A percentile compares a stretch with the other conserved stretches of the same genome.
phyloP scores from a whole-genome alignment of 2,888 invertebrate genomes.

The Sarcophaga carnaria region DNA sequence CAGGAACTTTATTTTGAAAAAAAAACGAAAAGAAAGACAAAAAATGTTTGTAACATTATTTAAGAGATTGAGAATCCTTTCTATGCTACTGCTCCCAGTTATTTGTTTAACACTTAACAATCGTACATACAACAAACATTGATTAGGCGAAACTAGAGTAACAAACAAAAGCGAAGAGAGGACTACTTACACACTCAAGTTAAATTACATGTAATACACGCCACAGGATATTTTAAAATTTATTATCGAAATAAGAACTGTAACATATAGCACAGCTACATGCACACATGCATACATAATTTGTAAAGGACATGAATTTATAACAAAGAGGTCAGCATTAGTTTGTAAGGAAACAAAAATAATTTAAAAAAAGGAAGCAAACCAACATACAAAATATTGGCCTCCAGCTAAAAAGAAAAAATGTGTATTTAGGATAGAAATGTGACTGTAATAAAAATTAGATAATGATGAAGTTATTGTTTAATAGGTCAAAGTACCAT shows the following conservation, averaged over 20 bases:
- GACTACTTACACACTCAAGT: not conserved
- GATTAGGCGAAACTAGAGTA: not conserved
- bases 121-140: not conserved
- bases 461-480: slow-evolving; percentile 19
- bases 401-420: slow-evolving; percentile 42
- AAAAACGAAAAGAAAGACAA: not conserved
- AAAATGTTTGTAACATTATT: not conserved
- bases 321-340: not conserved
- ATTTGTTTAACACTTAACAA: not conserved
- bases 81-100: not conserved
- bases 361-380: not conserved
- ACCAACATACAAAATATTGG: slow-evolving; percentile 14
- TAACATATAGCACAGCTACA: not conserved
- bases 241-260: slow-evolving; percentile 47
- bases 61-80: not conserved
- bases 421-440: not conserved
- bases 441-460: slow-evolving; percentile 5
- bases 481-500: slow-evolving; percentile 53
- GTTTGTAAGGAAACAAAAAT: not conserved
- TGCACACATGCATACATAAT: slow-evolving; percentile 19
- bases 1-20: not conserved
- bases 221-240: slow-evolving; percentile 68
- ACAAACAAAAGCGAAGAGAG: not conserved
- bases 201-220: slow-evolving; percentile 39
- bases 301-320: slow-evolving; percentile 24